Conservation (phyloP, 2,113 vertebrate genomes). For the Alaudala cheleensis region DNA sequence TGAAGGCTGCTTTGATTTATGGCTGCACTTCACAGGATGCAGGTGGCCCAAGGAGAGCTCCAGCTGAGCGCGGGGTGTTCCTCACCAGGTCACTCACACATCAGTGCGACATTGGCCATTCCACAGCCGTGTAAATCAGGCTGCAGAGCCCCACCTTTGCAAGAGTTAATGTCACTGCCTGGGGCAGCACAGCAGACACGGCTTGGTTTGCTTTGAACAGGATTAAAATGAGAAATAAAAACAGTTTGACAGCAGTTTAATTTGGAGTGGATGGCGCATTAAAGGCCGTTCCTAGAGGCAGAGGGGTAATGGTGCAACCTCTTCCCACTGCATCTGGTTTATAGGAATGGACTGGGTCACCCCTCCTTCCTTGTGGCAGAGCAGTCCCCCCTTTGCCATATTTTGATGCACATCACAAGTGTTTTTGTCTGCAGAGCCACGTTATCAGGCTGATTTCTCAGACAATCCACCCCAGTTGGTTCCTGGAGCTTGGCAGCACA, state of each 20-base stretch:
- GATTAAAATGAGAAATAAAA: constrained; percentile 20
- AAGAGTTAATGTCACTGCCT: not conserved
- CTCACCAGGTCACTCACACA: not conserved
- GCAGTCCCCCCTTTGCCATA: not conserved
- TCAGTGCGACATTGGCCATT: not conserved
- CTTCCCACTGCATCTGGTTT: constrained; percentile 38
- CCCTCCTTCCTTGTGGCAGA: not conserved
- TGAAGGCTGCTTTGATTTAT: constrained; percentile 12
- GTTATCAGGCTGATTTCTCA: not conserved
- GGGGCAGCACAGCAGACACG: not conserved
- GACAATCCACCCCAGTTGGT: not conserved
- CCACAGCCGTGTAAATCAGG: not conserved
- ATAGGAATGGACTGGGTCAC: not conserved
- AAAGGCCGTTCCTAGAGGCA: constrained; percentile 1
- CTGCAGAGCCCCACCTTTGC: not conserved
- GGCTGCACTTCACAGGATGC: not conserved
- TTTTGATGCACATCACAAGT: not conserved
- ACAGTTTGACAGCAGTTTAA: not conserved
- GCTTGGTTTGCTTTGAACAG: constrained; percentile 38
- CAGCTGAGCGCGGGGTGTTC: not conserved
- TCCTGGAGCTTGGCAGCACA: not conserved
- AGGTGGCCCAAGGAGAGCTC: constrained; percentile 5
- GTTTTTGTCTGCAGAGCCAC: not conserved
- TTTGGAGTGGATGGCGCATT: constrained; percentile 19
- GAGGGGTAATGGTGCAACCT: not conserved